Evolutionary conservation across 2,797 vertebrate species (phyloP), one percentile per base, ranked within the genome.

Genomic region (Crocidura indochinensis): DNA sequence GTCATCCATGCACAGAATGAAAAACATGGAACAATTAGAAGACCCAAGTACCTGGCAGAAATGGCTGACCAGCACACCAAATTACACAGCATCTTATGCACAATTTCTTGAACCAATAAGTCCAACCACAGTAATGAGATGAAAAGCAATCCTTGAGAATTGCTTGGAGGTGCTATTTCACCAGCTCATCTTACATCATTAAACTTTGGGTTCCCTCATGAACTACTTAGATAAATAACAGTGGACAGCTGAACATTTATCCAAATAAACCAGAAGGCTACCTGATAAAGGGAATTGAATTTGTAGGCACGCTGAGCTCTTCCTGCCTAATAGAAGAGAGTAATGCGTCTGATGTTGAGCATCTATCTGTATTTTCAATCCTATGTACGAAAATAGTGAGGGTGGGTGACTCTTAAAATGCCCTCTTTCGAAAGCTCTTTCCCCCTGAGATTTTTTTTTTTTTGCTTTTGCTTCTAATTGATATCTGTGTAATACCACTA

Each of bases 241-340:
- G 82, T 83, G 90, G 94, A 94, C 93, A 92, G 91, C 85, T 86
- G 73, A 26, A 65, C 90, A 95, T 97, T 94, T 95, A 95, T 96
- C 91, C 96, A 92, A 91, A 96, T 96, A 94, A 97, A 81, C 87
- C 88, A 91, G 92, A 94, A 94, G 91, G 88, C 91, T 91, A 88
- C 91, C 91, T 60, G 47, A 91, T 91, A 38, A 72, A 92, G 86
- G 77, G 93, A 95, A 97, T 92, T 88, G 90, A 91, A 81, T 96
- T 96, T 96, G 93, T 82, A 91, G 83, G 84, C 81, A 84, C 38
- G 38, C 90, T 77, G 56, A 83, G 78, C 86, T 92, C 85, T 88
- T 91, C 87, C 88, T 91, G 90, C 92, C 91, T 95, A 91, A 96
- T 90, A 95, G 91, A 90, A 69, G 91, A 88, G 49, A 87, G 29